Base-by-base conservation (phyloP, 2,888 invertebrate genomes). In the Sarcophaga subvicina region DNA sequence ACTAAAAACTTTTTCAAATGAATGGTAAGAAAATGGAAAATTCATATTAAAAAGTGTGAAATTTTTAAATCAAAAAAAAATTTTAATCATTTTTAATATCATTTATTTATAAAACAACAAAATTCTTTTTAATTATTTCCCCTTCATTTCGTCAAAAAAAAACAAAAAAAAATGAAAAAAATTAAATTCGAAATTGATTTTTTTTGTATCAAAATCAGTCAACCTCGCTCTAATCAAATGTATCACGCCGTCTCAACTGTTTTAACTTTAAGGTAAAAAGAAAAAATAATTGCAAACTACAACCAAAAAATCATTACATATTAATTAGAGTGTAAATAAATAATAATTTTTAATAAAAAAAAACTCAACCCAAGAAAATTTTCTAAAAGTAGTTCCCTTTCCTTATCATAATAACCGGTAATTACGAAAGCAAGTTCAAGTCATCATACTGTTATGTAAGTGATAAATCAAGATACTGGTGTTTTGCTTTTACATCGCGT, bases 211-310 rank as follows among this genome's bases (percentile, higher is more conserved):
- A 71, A 90, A 89, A 84, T 88, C 88, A 89, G 88, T 89, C 90
- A 90, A 91, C 92, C 93, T 90, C 92, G 93, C 91, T 91, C 93
- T 95, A 97, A 97, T 95, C 97, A 97, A 96, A 97, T 98, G 97
- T 98, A 97, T 96, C 97, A 97, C 95, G 98, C 98, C 94, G 98
- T 98, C 94, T 98, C 97, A 91, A 97, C 98, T 94, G 97, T 98
- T 94, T 97, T 98, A 95, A 97, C 97, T 93, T 96, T 98, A 97
- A 97, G 97, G 97, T 97, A 97, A 96, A 90, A 89, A 86, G 91
- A 90, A 11, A 10, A 6, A 54, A 72, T 27, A 63, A 20, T 70
- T 17, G 12, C 6, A n/a, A 64, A 47, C 25, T 59, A 73, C 72
- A 66, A 25, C 0, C 3, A 17, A 45, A 4, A 77, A 82, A 14